phyloP scores from a whole-genome alignment of 2,797 vertebrate species.

The Glossophaga mutica region DNA sequence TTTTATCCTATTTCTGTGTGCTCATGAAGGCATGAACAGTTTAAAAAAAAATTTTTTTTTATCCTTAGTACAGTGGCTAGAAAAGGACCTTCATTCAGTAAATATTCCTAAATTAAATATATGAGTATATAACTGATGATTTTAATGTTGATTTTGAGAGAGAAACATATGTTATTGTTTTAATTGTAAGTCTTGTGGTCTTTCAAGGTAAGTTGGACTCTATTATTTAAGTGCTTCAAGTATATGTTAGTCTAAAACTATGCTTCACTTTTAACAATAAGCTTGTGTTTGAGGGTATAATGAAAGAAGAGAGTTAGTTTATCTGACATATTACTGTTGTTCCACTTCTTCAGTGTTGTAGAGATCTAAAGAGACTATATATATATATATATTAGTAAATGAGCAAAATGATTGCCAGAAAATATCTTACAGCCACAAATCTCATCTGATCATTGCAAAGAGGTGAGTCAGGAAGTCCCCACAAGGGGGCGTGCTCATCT shows the following conservation, averaged over 20 bases:
- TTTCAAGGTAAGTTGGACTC: constrained; percentile 41
- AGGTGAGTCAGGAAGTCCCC: constrained; percentile 44
- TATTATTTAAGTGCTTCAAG: constrained; percentile 12
- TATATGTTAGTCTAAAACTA: background rate
- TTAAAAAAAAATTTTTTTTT: background rate
- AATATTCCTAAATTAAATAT: background rate
- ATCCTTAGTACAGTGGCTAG: background rate
- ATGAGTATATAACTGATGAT: background rate
- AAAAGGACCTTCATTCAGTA: background rate
- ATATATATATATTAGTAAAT: background rate
- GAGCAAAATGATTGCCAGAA: background rate
- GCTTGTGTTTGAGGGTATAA: background rate
- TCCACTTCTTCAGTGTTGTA: background rate
- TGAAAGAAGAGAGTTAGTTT: background rate
- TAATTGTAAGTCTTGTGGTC: background rate
- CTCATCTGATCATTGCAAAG: background rate
- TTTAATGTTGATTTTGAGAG: constrained; percentile 35
- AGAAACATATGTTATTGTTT: background rate
- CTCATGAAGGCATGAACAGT: background rate
- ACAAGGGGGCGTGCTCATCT: constrained; percentile 70
- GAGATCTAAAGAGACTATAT: background rate
- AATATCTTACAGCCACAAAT: background rate
- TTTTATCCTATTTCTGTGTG: background rate
- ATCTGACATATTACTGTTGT: background rate
- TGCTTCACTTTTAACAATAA: constrained; percentile 37